Percentiles rank a stretch among this genome's conserved stretches.
Conservation (phyloP, 2,888 invertebrate species). For the Parthenolecanium corni region DNA sequence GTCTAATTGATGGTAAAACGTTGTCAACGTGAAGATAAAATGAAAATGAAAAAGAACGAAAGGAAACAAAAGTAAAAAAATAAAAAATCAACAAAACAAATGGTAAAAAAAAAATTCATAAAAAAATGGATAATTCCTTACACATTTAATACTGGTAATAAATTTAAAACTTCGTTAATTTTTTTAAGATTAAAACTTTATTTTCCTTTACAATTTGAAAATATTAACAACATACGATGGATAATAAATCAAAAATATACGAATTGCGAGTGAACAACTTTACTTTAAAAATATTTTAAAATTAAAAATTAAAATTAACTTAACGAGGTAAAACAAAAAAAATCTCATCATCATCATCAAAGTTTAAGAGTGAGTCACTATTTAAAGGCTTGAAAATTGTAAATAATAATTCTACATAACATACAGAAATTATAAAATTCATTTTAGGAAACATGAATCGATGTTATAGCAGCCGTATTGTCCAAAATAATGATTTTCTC, state of each 20-base stretch:
- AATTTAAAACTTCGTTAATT: slow-evolving; percentile 24
- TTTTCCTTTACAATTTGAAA: slow-evolving; percentile 1
- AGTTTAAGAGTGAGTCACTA: too few species aligned
- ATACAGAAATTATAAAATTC: too few species aligned
- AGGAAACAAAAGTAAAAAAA: slow-evolving; percentile 6
- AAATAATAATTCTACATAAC: too few species aligned
- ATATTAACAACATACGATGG: not conserved
- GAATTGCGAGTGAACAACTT: slow-evolving; percentile 12
- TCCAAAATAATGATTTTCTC: too few species aligned
- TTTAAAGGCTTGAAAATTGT: too few species aligned
- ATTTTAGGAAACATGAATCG: too few species aligned
- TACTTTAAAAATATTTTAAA: slow-evolving; percentile 23
- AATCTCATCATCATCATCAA: not conserved
- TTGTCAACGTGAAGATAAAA: not conserved
- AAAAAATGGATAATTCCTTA: slow-evolving; percentile 1
- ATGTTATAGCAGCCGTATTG: too few species aligned
- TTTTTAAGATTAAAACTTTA: slow-evolving; percentile 24
- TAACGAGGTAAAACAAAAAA: slow-evolving; percentile 15
- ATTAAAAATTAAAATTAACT: slow-evolving; percentile 25
- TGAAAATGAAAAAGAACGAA: slow-evolving; percentile 3
- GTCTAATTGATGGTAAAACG: not conserved
- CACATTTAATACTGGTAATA: slow-evolving; percentile 4
- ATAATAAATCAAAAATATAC: not conserved
- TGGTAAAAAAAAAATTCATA: slow-evolving; percentile 3
- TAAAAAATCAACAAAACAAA: slow-evolving; percentile 10